Evolutionary conservation across 2,888 invertebrate genomes (phyloP), one percentile per base, ranked within the genome.

Genomic region (Andrena chrysosceles): DNA sequence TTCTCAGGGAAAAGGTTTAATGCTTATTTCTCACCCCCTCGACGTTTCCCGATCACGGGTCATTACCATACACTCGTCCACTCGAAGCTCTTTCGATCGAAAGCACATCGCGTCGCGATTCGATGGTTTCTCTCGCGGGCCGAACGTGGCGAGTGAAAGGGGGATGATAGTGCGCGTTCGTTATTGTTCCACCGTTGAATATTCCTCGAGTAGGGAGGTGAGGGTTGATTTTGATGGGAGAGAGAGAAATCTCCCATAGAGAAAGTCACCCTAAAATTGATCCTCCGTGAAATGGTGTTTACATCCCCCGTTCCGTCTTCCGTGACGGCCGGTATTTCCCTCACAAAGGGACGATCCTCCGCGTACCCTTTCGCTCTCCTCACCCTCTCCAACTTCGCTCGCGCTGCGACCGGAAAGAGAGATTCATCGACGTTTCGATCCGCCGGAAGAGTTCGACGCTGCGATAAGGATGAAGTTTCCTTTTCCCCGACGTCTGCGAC

Each of bases 251-350:
- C 49, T 26, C 54, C 59, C 64, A 29, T 60, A 54, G 68, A 54
- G 52, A 26, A 56, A 64, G 33, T 60, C 68, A 62, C 62, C 63
- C n/a, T 70, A 68, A 74, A 69, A 83, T 84, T 84, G 64, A 75
- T 83, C 60, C 60, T 48, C 63, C 60, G 56, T 64, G 35, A 72
- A 83, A 83, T 54, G 83, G 77, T 84, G 83, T 84, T 83, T 84
- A 81, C 82, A 71, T 81, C 74, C 73, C 63, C 49, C 63, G 54
- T 23, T 63, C 59, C 52, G 31, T 42, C n/a, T 69, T 66, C 42
- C 35, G 59, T 42, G 64, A 56, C 52, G 35, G 67, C 60, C 74
- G 59, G 69, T 77, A 83, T 83, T 83, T 83, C 56, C 83, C 62
- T 83, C 48, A 83, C 83, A 83, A 83, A 83, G 83, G 67, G 35